Evolutionary conservation across 2,888 invertebrate species (phyloP), one percentile per base, ranked within the genome.

Genomic region (Heliconius ethilla): DNA sequence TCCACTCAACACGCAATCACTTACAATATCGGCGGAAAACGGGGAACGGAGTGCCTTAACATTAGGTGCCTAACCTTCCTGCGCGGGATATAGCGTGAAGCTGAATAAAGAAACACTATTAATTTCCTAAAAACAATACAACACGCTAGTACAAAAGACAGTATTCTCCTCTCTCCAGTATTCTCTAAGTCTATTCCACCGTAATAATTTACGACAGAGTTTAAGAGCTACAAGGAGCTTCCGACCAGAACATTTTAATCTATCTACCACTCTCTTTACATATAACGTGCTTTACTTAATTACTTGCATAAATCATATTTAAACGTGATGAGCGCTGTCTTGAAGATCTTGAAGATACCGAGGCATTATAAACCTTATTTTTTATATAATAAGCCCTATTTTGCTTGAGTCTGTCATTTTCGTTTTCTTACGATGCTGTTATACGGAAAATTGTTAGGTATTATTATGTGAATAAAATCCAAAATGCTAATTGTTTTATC

Each of bases 261-360:
- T 92, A 90, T 90, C 90, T 88, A 79, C 88, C 86, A 81, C 78
- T 75, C 88, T 87, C 87, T 87, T 93, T 91, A 93, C 92, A 90
- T 91, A 89, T 90, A 91, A n/a, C 92, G 91, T 93, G 93, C 92
- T 93, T 92, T 92, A 92, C 90, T 90, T 93, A 94, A 93, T 94
- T 93, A 93, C 94, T 92, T 90, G 92, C 92, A 94, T 94, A 94
- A 93, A 93, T 94, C 94, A 94, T 94, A 93, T 93, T 92, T 92
- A 91, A 93, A 93, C 92, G 93, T 92, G 92, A 92, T 89, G 92
- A 93, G 85, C 83, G 85, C 87, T 88, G 87, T 87, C 87, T 85
- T n/a, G n/a, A n/a, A n/a, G n/a, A n/a, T 77, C 25, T 69, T 73
- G 51, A 76, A 2, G 40, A 27, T n/a, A 29, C 25, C 27, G 59